Conservation (phyloP, 1,140 invertebrate species). For the Pygmarrhopalites habei region DNA sequence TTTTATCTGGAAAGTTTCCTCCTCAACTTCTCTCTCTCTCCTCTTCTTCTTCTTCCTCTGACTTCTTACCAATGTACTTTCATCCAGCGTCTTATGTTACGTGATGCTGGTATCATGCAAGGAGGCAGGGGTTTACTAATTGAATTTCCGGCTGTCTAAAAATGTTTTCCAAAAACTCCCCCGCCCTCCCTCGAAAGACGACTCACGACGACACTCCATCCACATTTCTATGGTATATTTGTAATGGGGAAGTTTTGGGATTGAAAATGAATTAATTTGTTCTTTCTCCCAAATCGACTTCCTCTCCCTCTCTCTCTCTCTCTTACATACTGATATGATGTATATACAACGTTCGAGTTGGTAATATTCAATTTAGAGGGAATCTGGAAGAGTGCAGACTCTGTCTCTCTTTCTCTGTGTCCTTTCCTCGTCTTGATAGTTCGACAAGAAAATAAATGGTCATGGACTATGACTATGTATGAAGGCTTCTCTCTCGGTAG, state of each 20-base stretch:
- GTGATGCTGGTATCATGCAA: neutral
- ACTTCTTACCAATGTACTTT: too few species aligned
- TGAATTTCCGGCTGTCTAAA: constrained; percentile 8
- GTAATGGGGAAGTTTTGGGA: constrained; percentile 2
- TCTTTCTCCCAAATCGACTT: neutral
- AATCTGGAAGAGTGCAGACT: neutral
- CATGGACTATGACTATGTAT: too few species aligned
- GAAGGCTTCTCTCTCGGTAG: too few species aligned
- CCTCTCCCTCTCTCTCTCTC: too few species aligned
- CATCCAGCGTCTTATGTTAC: too few species aligned
- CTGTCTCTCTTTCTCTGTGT: neutral
- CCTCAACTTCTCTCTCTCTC: neutral
- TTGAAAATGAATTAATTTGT: constrained; percentile 14
- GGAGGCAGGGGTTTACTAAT: neutral
- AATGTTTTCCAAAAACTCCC: too few species aligned
- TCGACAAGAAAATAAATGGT: neutral
- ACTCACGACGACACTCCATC: neutral
- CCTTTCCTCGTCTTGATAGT: too few species aligned
- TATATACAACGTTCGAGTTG: neutral
- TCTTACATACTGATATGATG: too few species aligned
- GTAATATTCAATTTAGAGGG: neutral
- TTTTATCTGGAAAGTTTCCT: neutral
- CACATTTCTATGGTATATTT: neutral
- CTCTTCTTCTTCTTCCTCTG: too few species aligned
- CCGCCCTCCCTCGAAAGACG: neutral